A percentile compares a stretch with the other conserved stretches of the same genome.
phyloP scores from a whole-genome alignment of 2,113 vertebrate genomes.

The Gallinago jamesoni region DNA sequence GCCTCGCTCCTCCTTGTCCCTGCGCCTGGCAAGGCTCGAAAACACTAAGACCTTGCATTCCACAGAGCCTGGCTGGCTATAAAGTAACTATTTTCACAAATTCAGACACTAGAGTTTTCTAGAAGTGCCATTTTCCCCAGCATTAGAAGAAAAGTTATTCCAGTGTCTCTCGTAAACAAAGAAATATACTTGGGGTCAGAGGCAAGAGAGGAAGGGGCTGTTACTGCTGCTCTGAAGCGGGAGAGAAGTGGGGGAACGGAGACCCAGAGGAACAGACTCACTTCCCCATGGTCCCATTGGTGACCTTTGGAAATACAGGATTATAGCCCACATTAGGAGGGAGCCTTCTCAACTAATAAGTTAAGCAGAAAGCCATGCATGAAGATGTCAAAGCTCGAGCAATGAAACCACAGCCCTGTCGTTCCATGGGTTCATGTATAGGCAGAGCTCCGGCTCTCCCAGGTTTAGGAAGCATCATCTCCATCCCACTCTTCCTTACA shows the following conservation, averaged over 20 bases:
- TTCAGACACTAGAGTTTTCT: too few relatives aligned
- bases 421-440: not conserved
- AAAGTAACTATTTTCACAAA: too few relatives aligned
- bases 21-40: too few relatives aligned
- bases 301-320: not conserved
- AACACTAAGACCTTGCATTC: too few relatives aligned
- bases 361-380: not conserved
- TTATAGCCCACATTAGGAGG: not conserved
- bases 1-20: too few relatives aligned
- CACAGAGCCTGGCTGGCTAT: too few relatives aligned
- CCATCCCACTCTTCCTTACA: not conserved
- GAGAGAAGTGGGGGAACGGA: not conserved
- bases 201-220: not conserved
- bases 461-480: not conserved
- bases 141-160: too few relatives aligned
- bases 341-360: not conserved
- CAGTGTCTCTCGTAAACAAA: not conserved
- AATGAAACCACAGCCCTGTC: not conserved
- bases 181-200: not conserved
- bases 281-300: fast-evolving
- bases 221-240: not conserved
- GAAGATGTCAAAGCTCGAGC: fast-evolving
- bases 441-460: not conserved
- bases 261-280: not conserved
- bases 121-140: too few relatives aligned